These are phyloP conservation scores for Aspidoscelis tigris DNA, from an alignment of 2,113 vertebrate genomes.

Conservation along the genomic window DNA sequence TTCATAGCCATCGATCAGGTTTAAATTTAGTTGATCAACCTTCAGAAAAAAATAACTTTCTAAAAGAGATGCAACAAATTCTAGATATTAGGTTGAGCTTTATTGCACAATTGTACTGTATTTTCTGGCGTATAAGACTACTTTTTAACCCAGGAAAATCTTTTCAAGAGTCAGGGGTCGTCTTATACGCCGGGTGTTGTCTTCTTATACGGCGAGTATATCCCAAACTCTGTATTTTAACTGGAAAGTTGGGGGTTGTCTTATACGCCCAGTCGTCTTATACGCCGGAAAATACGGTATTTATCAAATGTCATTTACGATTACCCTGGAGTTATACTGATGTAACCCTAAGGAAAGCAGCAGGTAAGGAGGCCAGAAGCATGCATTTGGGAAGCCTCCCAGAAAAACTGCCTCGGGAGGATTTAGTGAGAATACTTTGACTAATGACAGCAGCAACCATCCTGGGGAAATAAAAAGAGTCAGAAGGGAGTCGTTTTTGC, in stretches of 20 bases:
- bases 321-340: not conserved
- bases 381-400: not conserved
- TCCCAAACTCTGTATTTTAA: too few relatives aligned
- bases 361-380: too few relatives aligned
- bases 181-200: too few relatives aligned
- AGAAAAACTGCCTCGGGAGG: slow-evolving; percentile 4
- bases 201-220: too few relatives aligned
- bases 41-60: not conserved
- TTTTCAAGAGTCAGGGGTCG: too few relatives aligned
- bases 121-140: too few relatives aligned
- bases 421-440: slow-evolving; percentile 33
- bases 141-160: too few relatives aligned
- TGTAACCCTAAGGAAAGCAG: too few relatives aligned
- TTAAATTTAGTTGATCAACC: not conserved
- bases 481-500: not conserved
- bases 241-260: too few relatives aligned
- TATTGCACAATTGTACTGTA: not conserved
- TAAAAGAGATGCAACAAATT: not conserved
- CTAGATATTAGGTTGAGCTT: not conserved
- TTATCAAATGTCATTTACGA: not conserved
- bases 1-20: not conserved
- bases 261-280: too few relatives aligned
- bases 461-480: not conserved
- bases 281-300: too few relatives aligned
- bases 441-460: not conserved